These are phyloP conservation scores for Oreochromis aureus DNA, from an alignment of 2,113 vertebrate species.

Conservation along the genomic window DNA sequence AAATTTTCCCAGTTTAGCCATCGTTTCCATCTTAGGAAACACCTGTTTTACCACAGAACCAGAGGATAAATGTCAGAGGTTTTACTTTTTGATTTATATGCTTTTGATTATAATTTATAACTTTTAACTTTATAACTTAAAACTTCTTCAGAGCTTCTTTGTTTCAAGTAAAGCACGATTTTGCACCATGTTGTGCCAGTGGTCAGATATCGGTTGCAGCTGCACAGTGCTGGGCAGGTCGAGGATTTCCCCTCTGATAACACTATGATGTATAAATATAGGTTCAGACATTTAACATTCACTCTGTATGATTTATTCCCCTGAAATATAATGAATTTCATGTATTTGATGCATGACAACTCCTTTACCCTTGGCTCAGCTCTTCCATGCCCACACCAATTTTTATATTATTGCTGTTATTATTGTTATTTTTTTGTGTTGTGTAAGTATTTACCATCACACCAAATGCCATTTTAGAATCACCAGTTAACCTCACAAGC, in stretches of 20 bases:
- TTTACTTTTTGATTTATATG: neutral
- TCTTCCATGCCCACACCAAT: accelerated
- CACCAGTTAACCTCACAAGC: neutral
- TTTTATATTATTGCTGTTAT: neutral
- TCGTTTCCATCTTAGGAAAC: neutral
- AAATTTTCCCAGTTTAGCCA: neutral
- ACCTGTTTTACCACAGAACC: neutral
- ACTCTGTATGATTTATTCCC: neutral
- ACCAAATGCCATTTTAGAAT: neutral
- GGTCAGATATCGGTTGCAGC: neutral
- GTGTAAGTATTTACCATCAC: neutral
- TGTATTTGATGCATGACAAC: neutral
- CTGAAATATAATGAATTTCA: neutral
- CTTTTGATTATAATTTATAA: neutral
- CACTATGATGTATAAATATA: accelerated
- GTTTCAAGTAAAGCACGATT: neutral
- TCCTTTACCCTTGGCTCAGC: neutral
- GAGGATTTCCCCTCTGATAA: neutral
- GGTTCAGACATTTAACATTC: neutral
- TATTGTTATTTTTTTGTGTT: neutral
- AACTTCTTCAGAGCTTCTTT: neutral
- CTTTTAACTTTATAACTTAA: neutral
- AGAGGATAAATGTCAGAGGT: neutral
- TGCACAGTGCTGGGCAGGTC: neutral
- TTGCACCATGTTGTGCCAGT: accelerated